Evolutionary conservation across 2,113 vertebrate genomes (phyloP).

Genomic region (Onychorhynchus coronatus): DNA sequence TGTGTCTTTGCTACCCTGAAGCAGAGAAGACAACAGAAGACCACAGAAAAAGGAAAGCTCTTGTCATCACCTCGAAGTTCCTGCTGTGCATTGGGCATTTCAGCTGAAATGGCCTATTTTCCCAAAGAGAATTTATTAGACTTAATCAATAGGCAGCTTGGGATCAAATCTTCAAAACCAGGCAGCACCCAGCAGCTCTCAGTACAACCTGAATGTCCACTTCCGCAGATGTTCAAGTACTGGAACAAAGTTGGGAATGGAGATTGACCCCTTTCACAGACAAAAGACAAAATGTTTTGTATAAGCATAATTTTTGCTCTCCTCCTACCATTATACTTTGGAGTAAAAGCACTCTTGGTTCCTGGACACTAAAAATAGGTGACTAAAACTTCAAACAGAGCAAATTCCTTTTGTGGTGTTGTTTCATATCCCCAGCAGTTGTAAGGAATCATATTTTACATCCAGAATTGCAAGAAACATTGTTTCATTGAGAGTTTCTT

Average conservation of each 20-base stretch:
- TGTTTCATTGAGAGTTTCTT: not conserved
- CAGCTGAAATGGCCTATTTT: not conserved
- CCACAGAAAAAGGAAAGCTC: not conserved
- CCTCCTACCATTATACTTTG: not conserved
- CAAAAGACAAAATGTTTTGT: not conserved
- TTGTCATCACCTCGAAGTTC: not conserved
- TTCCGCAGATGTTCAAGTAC: not conserved
- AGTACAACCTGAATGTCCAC: not conserved
- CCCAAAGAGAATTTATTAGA: not conserved
- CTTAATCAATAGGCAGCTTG: slow-evolving; percentile 2
- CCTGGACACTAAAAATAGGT: not conserved
- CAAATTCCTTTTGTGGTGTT: not conserved
- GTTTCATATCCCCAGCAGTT: not conserved
- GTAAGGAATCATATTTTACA: not conserved
- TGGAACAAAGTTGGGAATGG: not conserved
- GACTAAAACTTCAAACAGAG: not conserved
- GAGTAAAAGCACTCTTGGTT: not conserved
- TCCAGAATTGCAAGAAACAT: not conserved
- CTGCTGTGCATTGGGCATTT: not conserved
- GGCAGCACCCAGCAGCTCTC: not conserved
- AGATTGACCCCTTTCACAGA: not conserved
- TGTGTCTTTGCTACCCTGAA: not conserved
- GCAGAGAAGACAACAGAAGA: not conserved
- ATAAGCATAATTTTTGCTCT: not conserved
- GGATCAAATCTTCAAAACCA: not conserved